Evolutionary conservation across 2,888 invertebrate species (phyloP).

Genomic region (Epiperipatus broadwayi): DNA sequence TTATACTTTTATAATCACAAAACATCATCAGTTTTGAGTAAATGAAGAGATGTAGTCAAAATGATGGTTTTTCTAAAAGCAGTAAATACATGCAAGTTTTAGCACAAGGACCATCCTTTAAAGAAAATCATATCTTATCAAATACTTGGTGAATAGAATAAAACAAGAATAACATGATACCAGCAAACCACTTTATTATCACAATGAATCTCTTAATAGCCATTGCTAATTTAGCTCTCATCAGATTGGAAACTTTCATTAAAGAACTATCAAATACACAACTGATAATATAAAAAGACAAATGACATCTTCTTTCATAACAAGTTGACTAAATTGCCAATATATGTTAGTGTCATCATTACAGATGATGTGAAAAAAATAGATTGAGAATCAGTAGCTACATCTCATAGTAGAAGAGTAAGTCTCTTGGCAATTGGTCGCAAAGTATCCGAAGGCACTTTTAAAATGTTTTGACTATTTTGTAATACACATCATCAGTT

Average conservation of each 20-base stretch:
- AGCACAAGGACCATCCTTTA: too few species aligned
- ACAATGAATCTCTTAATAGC: conserved; percentile 19
- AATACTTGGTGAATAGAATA: too few species aligned
- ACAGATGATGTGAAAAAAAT: conserved; percentile 51
- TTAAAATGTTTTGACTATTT: too few species aligned
- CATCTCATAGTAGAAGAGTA: conserved; percentile 42
- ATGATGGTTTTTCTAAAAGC: conserved; percentile 38
- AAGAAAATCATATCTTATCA: conserved; percentile 18
- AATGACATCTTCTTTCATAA: conserved; percentile 20
- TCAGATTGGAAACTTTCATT: too few species aligned
- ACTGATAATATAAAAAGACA: conserved; percentile 36
- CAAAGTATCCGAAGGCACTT: too few species aligned
- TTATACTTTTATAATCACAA: conserved; percentile 45
- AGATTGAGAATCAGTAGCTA: conserved; percentile 47
- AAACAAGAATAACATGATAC: too few species aligned
- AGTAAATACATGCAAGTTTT: too few species aligned
- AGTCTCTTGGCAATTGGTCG: conserved; percentile 42
- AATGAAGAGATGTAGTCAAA: conserved; percentile 49
- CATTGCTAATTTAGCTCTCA: conserved; percentile 19
- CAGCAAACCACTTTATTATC: too few species aligned
- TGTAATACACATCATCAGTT: too few species aligned
- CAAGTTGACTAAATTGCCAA: conserved; percentile 43
- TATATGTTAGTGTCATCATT: conserved; percentile 55
- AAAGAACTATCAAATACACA: conserved; percentile 53
- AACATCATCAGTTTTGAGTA: conserved; percentile 49